phyloP scores from a whole-genome alignment of 2,888 invertebrate species.

The Euproctis similis region DNA sequence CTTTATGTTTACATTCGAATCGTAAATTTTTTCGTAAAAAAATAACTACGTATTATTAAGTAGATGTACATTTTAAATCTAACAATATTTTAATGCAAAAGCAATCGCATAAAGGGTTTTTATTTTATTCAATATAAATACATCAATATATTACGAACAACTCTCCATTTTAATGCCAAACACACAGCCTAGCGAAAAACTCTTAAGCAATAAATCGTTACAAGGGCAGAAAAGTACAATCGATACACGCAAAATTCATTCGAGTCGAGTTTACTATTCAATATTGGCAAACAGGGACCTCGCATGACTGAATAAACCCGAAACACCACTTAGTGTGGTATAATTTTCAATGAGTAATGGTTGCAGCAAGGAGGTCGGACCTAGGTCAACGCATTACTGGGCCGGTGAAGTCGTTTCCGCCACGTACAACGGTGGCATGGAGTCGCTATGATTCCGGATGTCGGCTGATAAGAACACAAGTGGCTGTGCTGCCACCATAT shows the following conservation, averaged over 20 bases:
- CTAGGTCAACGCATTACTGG: conserved; percentile 64
- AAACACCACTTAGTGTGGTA: conserved; percentile 69
- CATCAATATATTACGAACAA: no score
- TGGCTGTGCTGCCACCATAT: conserved; percentile 10
- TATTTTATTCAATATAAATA: no score
- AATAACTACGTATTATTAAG: no score
- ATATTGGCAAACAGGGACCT: conserved; percentile 26
- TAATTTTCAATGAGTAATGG: conserved; percentile 71
- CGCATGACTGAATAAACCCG: conserved; percentile 58
- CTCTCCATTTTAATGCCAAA: no score
- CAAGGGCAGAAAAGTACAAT: conserved; percentile 31
- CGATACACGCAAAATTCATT: conserved; percentile 33
- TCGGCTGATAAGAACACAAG: conserved; percentile 15
- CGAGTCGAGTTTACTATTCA: conserved; percentile 29
- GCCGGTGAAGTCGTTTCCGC: conserved; percentile 43
- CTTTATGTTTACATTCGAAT: no score
- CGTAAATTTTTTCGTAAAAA: no score
- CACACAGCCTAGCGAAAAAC: conserved; percentile 26
- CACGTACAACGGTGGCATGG: conserved; percentile 28
- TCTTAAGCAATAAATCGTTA: conserved; percentile 37
- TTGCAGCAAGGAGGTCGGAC: conserved; percentile 47
- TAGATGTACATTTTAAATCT: no score
- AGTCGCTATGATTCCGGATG: conserved; percentile 29
- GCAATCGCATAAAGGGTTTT: no score
- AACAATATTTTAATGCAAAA: no score